These are phyloP conservation scores for Nycticorax nycticorax DNA, from an alignment of 2,113 vertebrate genomes.

Conservation along the genomic window DNA sequence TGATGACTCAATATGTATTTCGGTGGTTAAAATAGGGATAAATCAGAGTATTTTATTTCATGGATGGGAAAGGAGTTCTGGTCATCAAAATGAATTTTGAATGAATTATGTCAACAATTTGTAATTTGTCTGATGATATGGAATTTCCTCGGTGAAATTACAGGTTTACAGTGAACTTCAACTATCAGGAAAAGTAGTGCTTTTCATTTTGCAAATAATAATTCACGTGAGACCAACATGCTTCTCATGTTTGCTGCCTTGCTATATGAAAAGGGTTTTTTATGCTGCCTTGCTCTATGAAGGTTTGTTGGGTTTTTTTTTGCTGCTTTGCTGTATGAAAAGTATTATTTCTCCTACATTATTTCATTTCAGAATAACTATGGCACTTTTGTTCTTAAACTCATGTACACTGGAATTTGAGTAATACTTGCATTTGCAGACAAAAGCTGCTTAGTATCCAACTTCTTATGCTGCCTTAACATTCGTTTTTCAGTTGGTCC, in stretches of 20 bases:
- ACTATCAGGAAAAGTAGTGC: background rate
- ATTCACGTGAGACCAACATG: background rate
- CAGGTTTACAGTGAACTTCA: background rate
- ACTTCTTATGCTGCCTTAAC: background rate
- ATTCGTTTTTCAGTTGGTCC: background rate
- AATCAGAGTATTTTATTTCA: background rate
- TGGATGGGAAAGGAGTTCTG: background rate
- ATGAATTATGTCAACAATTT: background rate
- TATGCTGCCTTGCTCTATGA: background rate
- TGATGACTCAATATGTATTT: background rate
- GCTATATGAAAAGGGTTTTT: background rate
- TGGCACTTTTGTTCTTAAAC: background rate
- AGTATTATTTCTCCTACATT: background rate
- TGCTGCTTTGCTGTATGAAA: background rate
- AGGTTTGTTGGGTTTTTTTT: background rate
- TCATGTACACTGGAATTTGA: background rate
- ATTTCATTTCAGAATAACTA: background rate
- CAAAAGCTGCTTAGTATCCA: background rate
- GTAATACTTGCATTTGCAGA: background rate
- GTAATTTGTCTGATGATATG: background rate
- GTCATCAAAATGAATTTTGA: background rate
- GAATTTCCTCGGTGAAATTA: background rate
- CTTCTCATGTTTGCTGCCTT: background rate
- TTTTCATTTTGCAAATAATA: background rate
- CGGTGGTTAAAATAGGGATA: background rate